phyloP scores from a whole-genome alignment of 2,797 vertebrate genomes.

The Menidia menidia region DNA sequence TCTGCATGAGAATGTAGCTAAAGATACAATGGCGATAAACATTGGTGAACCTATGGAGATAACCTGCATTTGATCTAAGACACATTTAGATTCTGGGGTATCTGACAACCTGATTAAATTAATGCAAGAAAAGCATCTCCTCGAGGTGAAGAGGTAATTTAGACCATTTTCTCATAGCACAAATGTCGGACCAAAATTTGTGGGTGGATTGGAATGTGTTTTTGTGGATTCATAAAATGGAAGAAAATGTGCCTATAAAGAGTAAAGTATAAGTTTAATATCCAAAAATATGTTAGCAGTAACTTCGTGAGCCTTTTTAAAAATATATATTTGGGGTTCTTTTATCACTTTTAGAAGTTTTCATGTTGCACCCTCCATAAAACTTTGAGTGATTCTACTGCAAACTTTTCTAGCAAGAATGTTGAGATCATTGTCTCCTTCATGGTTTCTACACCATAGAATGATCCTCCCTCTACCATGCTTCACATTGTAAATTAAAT shows the following conservation, averaged over 20 bases:
- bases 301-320: too few species aligned
- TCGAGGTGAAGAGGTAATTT: background rate
- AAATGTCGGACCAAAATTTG: too few species aligned
- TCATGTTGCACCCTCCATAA: background rate
- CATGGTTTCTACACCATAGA: background rate
- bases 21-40: background rate
- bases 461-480: background rate
- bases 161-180: too few species aligned
- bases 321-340: too few species aligned
- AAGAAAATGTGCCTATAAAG: too few species aligned
- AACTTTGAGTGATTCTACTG: background rate
- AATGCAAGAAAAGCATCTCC: background rate
- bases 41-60: background rate
- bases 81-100: background rate
- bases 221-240: too few species aligned
- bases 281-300: too few species aligned
- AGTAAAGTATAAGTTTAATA: too few species aligned
- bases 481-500: background rate
- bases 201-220: background rate
- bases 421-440: background rate
- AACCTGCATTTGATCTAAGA: too few species aligned
- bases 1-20: background rate
- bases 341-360: too few species aligned
- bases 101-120: background rate
- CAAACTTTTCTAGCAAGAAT: background rate